Conservation (phyloP, 2,113 vertebrate species). For the Sturnus vulgaris region DNA sequence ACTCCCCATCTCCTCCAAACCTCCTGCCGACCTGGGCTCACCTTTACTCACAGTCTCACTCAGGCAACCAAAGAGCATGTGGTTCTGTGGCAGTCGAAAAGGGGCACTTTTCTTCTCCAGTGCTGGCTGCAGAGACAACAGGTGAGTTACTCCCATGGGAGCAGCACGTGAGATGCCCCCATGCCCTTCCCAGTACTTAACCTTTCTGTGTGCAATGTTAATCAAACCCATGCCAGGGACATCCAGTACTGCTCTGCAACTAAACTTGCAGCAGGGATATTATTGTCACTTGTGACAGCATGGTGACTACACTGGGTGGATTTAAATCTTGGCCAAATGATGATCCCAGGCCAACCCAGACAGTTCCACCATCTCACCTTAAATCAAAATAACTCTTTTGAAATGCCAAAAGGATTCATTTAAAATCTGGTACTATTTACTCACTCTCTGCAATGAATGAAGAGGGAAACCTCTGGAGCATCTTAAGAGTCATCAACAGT, state of each 20-base stretch:
- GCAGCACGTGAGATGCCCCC: background rate
- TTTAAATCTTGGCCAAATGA: background rate
- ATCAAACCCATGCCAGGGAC: background rate
- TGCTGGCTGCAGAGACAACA: slow-evolving; percentile 55
- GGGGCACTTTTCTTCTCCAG: slow-evolving; percentile 71
- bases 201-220: background rate
- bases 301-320: background rate
- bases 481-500: background rate
- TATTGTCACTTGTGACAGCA: background rate
- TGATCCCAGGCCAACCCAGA: background rate
- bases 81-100: slow-evolving; percentile 85
- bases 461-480: background rate
- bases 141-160: background rate
- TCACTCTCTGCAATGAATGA: background rate
- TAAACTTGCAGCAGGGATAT: background rate
- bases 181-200: background rate
- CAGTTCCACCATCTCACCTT: background rate
- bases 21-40: slow-evolving; percentile 50
- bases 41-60: slow-evolving; percentile 81
- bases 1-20: background rate
- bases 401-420: background rate
- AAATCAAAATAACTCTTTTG: background rate
- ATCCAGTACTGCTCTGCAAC: background rate
- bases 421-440: background rate
- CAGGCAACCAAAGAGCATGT: slow-evolving; percentile 82